Evolutionary conservation across 2,113 vertebrate species (phyloP).

Genomic region (Podiceps cristatus): DNA sequence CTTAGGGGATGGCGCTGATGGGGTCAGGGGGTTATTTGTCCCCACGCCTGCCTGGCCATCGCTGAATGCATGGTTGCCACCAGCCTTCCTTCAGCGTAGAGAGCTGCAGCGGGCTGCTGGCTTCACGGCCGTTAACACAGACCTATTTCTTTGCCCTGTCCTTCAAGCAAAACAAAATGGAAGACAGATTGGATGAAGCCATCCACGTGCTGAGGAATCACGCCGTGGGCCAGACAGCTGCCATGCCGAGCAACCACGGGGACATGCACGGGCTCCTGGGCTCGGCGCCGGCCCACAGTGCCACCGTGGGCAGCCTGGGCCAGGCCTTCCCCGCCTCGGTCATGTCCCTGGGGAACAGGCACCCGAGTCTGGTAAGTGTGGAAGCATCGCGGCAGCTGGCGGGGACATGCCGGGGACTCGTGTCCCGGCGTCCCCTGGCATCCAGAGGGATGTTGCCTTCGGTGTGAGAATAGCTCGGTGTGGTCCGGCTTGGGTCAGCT

Average conservation of each 20-base stretch:
- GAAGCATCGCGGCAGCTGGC: not conserved
- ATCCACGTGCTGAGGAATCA: conserved; percentile 96
- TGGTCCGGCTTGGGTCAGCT: not conserved
- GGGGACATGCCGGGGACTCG: rapidly evolving
- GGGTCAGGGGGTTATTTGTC: not conserved
- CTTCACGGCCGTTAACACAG: not conserved
- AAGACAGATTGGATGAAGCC: conserved; percentile 96
- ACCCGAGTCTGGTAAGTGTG: conserved; percentile 86
- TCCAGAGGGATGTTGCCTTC: rapidly evolving
- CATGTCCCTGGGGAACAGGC: conserved; percentile 87
- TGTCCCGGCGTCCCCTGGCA: rapidly evolving
- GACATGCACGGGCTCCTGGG: conserved; percentile 88
- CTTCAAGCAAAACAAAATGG: conserved; percentile 92
- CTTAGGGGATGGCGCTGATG: not conserved
- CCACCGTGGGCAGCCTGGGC: conserved; percentile 82
- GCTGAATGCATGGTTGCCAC: not conserved
- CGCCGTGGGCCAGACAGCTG: conserved; percentile 87
- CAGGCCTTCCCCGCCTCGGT: conserved; percentile 84
- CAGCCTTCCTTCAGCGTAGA: rapidly evolving
- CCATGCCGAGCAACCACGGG: conserved; percentile 75
- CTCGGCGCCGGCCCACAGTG: conserved; percentile 80
- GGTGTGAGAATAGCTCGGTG: not conserved
- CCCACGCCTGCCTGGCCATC: not conserved
- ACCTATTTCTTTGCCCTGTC: not conserved
- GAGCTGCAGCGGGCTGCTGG: not conserved